Evolutionary conservation across 2,113 vertebrate genomes (phyloP).

Genomic region (Dicrurus megarhynchus): DNA sequence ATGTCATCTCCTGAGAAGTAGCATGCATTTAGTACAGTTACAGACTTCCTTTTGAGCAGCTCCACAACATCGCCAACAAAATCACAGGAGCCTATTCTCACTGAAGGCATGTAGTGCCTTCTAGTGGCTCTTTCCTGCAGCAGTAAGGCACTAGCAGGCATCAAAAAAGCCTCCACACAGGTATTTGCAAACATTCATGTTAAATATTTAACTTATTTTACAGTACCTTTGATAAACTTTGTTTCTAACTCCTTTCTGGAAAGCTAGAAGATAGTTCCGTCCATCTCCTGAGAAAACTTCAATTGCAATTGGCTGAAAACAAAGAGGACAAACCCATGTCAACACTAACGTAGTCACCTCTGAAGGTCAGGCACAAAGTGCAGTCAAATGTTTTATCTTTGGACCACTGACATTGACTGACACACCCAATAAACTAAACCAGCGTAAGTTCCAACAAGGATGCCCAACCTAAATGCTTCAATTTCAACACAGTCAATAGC

Average conservation of each 20-base stretch:
- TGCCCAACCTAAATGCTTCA: not conserved
- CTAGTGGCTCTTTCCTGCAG: not conserved
- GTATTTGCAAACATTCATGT: not conserved
- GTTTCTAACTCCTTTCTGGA: slow-evolving; percentile 97
- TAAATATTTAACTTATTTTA: not conserved
- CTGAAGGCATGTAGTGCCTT: not conserved
- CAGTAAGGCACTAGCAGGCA: not conserved
- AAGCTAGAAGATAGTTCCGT: slow-evolving; percentile 94
- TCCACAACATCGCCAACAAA: not conserved
- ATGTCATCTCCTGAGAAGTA: not conserved
- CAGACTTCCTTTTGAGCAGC: not conserved
- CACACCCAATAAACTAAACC: not conserved
- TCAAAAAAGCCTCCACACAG: not conserved
- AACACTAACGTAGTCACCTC: not conserved
- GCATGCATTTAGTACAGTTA: not conserved
- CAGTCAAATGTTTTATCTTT: not conserved
- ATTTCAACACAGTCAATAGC: not conserved
- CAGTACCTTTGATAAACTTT: slow-evolving; percentile 98
- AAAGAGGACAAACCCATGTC: not conserved
- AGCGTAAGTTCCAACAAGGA: not conserved
- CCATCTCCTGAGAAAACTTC: slow-evolving; percentile 99
- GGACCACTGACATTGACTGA: not conserved
- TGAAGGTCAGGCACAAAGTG: not conserved
- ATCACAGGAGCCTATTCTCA: fast-evolving
- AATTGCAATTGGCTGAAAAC: slow-evolving; percentile 90